Evolutionary conservation across 2,113 vertebrate genomes (phyloP).

Genomic region (Paramisgurnus dabryanus): DNA sequence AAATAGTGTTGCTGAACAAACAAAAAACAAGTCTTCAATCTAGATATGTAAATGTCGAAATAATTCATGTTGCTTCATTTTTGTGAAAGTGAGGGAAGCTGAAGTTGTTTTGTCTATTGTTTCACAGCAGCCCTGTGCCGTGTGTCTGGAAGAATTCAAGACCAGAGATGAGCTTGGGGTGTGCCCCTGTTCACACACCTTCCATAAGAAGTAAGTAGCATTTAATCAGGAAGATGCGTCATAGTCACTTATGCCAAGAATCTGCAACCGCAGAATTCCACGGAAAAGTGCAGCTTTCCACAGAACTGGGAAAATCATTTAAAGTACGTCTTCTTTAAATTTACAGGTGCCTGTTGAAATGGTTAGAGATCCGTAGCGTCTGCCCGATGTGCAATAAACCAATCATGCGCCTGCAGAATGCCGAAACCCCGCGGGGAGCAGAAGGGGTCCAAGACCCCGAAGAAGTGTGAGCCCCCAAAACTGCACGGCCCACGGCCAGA

Average conservation of each 20-base stretch:
- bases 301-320: too few relatives aligned
- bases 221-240: neutral
- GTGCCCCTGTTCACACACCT: constrained; percentile 80
- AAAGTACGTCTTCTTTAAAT: too few relatives aligned
- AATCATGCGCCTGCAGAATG: constrained; percentile 75
- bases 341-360: constrained; percentile 80
- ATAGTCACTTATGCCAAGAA: neutral
- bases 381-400: constrained; percentile 84
- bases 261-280: neutral
- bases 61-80: too few relatives aligned
- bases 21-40: neutral
- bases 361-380: constrained; percentile 82
- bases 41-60: too few relatives aligned
- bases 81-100: neutral
- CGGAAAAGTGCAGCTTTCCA: neutral
- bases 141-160: constrained; percentile 81
- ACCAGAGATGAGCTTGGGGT: constrained; percentile 80
- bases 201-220: constrained; percentile 82
- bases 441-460: constrained; percentile 76
- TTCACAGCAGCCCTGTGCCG: constrained; percentile 80
- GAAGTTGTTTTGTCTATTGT: neutral
- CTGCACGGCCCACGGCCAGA: constrained; percentile 24
- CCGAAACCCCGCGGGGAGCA: constrained; percentile 68
- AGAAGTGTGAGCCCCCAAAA: constrained; percentile 70
- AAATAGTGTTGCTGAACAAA: neutral